Base-by-base conservation (phyloP, 2,797 vertebrate genomes). In the Halcyon chelicuti region DNA sequence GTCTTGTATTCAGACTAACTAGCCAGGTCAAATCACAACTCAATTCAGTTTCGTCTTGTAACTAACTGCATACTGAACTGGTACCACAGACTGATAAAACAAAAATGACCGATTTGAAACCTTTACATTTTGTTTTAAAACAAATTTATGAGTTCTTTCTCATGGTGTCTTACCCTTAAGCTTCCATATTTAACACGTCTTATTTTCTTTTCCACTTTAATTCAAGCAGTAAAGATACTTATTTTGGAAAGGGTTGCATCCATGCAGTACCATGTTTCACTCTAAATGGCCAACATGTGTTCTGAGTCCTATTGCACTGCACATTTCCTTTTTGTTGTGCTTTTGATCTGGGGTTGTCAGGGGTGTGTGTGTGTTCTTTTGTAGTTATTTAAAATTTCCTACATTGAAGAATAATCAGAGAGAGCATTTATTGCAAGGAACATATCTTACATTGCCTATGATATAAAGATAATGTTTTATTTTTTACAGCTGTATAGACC, bases 171-270 rank as follows among this genome's bases (percentile, higher is more conserved):
- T 93, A 57, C 35, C 14, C 88, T 71, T 77, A 51, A 67, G 40
- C 19, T 88, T 12, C 15, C 7, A 4, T 63, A 71, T 63, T 75
- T 74, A 71, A 44, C 22, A 31, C 25, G 6, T 22, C 10, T 60
- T 58, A 17, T 17, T 86, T 92, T 73, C 19, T 66, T 89, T 77
- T 74, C 29, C 6, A 2, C 86, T 90, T 94, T 46, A 86, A 14
- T 68, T 77, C 40, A 65, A 5, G 22, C 9, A 70, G 31, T 47
- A n/a, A 42, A 62, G n/a, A 35, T 73, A 8, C 70, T 92, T 92
- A 37, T 73, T 82, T 89, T 89, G 37, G 63, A 74, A 74, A 68
- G 44, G 61, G 20, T 65, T 88, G 31, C 44, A 77, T 35, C 25
- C 25, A 26, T 49, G 17, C 25, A 60, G 8, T 63, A 90, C 37